These are phyloP conservation scores for Phoenicopterus ruber DNA, from an alignment of 2,113 vertebrate species.

Conservation along the genomic window DNA sequence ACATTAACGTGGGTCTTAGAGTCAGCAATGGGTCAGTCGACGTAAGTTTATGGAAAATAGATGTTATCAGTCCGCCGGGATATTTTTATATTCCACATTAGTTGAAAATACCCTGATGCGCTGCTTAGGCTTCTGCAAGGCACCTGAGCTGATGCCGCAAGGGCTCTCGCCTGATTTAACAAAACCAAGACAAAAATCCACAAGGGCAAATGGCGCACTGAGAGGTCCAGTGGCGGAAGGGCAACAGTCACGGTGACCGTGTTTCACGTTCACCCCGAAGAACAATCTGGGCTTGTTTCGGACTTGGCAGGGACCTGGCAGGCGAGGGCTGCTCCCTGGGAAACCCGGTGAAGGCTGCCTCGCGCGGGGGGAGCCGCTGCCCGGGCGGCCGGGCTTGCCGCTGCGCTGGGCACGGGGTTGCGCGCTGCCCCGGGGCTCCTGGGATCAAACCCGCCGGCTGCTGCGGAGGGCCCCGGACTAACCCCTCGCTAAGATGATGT, in stretches of 20 bases:
- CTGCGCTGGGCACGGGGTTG: no score
- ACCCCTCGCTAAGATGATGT: background rate
- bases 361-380: background rate
- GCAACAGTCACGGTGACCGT: rapidly evolving
- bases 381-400: no score
- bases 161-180: no score
- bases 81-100: background rate
- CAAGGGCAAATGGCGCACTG: no score
- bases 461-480: background rate
- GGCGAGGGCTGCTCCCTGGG: background rate
- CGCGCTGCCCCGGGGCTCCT: rapidly evolving
- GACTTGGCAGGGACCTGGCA: background rate
- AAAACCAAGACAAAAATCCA: background rate
- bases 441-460: background rate
- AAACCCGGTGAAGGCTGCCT: background rate
- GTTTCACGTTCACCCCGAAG: background rate
- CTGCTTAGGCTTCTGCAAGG: background rate
- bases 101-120: background rate
- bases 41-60: background rate
- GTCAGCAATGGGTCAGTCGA: background rate
- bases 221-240: no score
- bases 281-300: background rate
- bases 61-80: background rate
- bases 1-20: background rate
- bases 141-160: background rate